Base-by-base conservation (phyloP, 2,797 vertebrate genomes). In the Aplochiton taeniatus region DNA sequence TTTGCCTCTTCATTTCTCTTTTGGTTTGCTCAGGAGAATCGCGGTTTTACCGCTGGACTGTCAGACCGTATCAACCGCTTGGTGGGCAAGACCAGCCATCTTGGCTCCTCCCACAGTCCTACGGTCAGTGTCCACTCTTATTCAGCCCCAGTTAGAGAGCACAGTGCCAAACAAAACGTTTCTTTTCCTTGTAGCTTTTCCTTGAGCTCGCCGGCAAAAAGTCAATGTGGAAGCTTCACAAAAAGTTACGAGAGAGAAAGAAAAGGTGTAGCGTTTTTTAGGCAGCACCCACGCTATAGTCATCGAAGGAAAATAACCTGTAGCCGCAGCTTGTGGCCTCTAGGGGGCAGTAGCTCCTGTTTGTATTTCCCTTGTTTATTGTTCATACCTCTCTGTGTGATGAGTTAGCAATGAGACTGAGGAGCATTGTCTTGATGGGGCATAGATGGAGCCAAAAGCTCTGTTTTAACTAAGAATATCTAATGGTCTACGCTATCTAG, bases 41-140 rank as follows among this genome's bases (percentile, higher is more conserved):
- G 91, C 62, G 88, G 70, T 72, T 89, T 94, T 58, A 78, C 90
- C 0, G 92, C 93, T 0, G 92, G 92, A 0, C 91, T 96, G 76
- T 94, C 94, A 0, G 93, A 94, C 1, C 90, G 91, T 41, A 92
- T 97, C 70, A 95, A 93, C 70, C 90, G 92, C 63, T 97, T 94
- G 95, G 86, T 95, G 74, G 91, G 86, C 83, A 92, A 88, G 82
- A 74, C 79, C 63, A 91, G 91, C 76, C 88, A 71, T 58, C 60
- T 69, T 14, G 80, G 64, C 79, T 73, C 82, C 11, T 57, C 82
- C 16, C 78, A 75, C 4, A 78, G n/a, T 58, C 62, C 83, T 12
- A 63, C 80, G 63, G 91, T 93, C 69, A 85, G 81, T 66, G 16
- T 8, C 49, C 58, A 14, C 42, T 9, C 4, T 50, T 47, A 60